Base-by-base conservation (phyloP, 2,888 invertebrate species). In the Ceratothoa steindachneri region DNA sequence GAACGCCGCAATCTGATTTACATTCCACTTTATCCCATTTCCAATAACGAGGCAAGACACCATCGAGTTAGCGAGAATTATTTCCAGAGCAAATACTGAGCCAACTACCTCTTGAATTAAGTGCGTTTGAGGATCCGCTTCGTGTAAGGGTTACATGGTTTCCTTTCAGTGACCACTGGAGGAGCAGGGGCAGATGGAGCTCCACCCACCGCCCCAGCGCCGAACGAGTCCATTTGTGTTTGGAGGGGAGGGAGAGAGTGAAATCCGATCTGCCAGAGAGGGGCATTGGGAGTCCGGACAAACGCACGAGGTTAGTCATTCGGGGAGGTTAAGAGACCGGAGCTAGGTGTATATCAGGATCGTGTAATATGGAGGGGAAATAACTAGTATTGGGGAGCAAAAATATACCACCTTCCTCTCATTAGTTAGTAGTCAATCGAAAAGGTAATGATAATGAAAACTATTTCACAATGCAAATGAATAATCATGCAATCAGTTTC, bases 91-190 rank as follows among this genome's bases (percentile, higher is more conserved):
- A 9, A 60, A 19, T n/a, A 9, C 5, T 9, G 19, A 22, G 30
- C 67, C 24, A 4, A 24, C 60, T 60, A 60, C 60, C 60, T 60
- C 60, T 22, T 24, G 69, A 28, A 65, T 76, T 67, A 77, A 24
- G 77, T 77, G 55, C 77, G 73, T 66, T 73, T 77, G 55, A 77
- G 73, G 65, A 73, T 66, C 68, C 77, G 76, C 71, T 77, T 77
- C 28, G 65, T 55, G 41, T 70, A 67, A 51, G 71, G 69, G 70
- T 72, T 60, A 69, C 67, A 67, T n/a, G 27, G 30, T 65, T 71
- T 51, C 5, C 41, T 41, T 15, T 41, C 41, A 15, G 41, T 5
- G 15, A 15, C 41, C 41, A 41, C 41, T 15, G 41, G 15, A 41
- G 41, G 41, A 15, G 41, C 41, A 15, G 41, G 41, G 24, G 22